phyloP scores from a whole-genome alignment of 2,888 invertebrate species.

The Graphium colonna region DNA sequence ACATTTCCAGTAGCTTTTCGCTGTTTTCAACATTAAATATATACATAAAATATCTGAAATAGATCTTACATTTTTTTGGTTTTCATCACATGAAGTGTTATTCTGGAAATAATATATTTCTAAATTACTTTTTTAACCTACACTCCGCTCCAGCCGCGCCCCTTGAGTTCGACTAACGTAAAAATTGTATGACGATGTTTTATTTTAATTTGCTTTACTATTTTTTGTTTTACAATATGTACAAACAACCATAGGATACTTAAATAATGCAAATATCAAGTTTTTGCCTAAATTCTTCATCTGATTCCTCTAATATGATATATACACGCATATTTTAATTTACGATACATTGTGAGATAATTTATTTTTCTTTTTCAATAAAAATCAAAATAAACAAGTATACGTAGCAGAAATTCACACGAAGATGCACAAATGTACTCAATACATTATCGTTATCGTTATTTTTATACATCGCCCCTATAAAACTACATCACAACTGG shows the following conservation, averaged over 20 bases:
- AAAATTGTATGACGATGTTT: background rate
- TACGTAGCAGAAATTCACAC: too few relatives aligned
- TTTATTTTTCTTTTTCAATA: too few relatives aligned
- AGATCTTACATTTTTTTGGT: conserved; percentile 62
- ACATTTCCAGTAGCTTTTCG: conserved; percentile 9
- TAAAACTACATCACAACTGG: background rate
- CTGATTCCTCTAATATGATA: too few relatives aligned
- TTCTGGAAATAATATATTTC: conserved; percentile 62
- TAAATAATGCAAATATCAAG: too few relatives aligned
- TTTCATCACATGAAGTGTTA: conserved; percentile 73
- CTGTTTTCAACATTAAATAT: conserved; percentile 28
- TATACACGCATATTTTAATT: too few relatives aligned
- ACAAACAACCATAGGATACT: background rate
- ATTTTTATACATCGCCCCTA: background rate
- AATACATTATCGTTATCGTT: too few relatives aligned
- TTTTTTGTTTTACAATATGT: background rate
- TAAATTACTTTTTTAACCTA: conserved; percentile 42
- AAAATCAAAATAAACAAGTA: too few relatives aligned
- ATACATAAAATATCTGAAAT: conserved; percentile 30
- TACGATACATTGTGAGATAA: too few relatives aligned
- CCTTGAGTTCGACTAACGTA: too few relatives aligned
- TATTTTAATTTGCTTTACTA: background rate
- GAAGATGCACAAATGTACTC: too few relatives aligned
- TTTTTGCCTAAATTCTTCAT: too few relatives aligned
- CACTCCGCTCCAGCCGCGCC: conserved; percentile 46